Percentiles rank a stretch among this genome's conserved stretches.
Conservation (phyloP, 2,797 vertebrate species). For the Chaenodraco wilsoni region DNA sequence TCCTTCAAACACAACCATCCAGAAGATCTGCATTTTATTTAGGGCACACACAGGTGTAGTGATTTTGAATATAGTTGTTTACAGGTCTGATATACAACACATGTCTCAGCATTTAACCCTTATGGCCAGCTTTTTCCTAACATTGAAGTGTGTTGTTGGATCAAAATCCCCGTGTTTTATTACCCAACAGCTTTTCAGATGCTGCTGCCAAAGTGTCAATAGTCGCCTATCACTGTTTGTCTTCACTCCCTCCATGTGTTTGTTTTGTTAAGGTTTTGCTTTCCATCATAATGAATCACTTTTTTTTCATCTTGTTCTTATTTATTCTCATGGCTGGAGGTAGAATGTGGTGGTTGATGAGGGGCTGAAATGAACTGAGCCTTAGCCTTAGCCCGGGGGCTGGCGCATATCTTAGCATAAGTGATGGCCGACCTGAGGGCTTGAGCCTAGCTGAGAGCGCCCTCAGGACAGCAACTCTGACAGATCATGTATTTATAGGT, state of each 20-base stretch:
- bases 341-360: slow-evolving; percentile 84
- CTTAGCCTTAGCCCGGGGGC: slow-evolving; percentile 81
- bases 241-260: slow-evolving; percentile 77
- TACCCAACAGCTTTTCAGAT: slow-evolving; percentile 55
- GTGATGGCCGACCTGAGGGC: slow-evolving; percentile 84
- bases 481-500: slow-evolving; percentile 89
- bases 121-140: slow-evolving; percentile 21
- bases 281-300: slow-evolving; percentile 84
- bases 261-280: slow-evolving; percentile 83
- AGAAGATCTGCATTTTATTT: slow-evolving; percentile 17
- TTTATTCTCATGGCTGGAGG: slow-evolving; percentile 83
- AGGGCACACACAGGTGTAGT: slow-evolving; percentile 3
- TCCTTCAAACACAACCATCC: slow-evolving; percentile 15
- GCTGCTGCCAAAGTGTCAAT: slow-evolving; percentile 62
- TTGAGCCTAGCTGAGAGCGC: slow-evolving; percentile 80
- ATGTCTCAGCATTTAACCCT: slow-evolving; percentile 7
- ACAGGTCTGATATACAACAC: slow-evolving; percentile 14
- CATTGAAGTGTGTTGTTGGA: slow-evolving; percentile 24
- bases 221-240: slow-evolving; percentile 70
- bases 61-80: slow-evolving; percentile 15
- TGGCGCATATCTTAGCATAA: slow-evolving; percentile 87
- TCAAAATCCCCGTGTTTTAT: slow-evolving; percentile 36
- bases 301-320: slow-evolving; percentile 81
- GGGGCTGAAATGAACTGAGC: slow-evolving; percentile 86
- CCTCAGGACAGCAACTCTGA: slow-evolving; percentile 83